Evolutionary conservation across 30 jellyfish, hydroid and myxozoan species (phyloP), one percentile per base, ranked within the genome.

Genomic region (Aurelia aurita complex sp. Pacific): DNA sequence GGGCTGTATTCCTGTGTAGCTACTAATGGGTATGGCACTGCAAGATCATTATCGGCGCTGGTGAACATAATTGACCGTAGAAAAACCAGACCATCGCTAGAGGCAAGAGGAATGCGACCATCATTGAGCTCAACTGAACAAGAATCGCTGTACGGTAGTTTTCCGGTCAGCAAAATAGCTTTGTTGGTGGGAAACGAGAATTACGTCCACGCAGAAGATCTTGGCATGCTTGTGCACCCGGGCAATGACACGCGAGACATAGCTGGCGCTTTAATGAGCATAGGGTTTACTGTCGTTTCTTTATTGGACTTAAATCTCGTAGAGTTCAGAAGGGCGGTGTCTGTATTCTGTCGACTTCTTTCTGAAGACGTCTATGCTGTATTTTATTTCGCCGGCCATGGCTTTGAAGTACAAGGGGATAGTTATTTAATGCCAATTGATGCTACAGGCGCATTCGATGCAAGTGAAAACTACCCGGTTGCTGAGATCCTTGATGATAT

Each of bases 331-430:
- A 88, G 64, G 1, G 98, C 98, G 4, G 90, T 87, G 53, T 67
- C 81, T 0, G 59, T 92, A 17, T 92, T 92, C 57, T 76, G 84
- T 73, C 87, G 80, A 23, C 74, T 82, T 12, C 70, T 92, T 38
- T 70, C 93, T 16, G 77, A 78, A 19, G 94, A 84, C 19, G 79
- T 92, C 42, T 92, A 92, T 29, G 98, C 96, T 15, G 80, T 92
- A 68, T 92, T 92, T 74, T 92, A 92, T 51, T 92, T 87, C 73
- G 98, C 98, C 17, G 98, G 98, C 1, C 97, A 92, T 64, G 97
- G 98, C 35, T 92, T 92, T 77, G 98, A 92, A 67, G 90, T 88
- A 9, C 80, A 83, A 66, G 96, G 95, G 9, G 95, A 92, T n/a
- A 88, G 92, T 69, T 92, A 75, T 67, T 73, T 92, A 73, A 92